Evolutionary conservation across 1,140 invertebrate species (phyloP), one percentile per base, ranked within the genome.

Genomic region (Drosophila tani): DNA sequence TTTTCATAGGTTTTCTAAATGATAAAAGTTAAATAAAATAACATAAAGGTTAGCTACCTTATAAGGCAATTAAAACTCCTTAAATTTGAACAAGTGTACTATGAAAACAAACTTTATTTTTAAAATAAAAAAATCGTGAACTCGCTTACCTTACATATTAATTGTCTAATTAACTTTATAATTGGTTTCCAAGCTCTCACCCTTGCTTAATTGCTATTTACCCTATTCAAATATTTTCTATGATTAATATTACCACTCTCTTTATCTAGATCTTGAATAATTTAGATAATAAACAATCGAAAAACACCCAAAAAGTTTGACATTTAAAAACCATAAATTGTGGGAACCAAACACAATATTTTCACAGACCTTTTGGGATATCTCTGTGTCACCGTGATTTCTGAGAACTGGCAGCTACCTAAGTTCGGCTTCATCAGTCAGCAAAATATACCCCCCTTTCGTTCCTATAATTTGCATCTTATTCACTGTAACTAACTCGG

Each of bases 401-500:
- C 63, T 45, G 12, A 12, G 27, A 63, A 66, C 24, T 14, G 51
- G 8, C 35, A 11, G 35, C 35, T 63, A 27, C 32, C 51, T 17
- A 24, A 29, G 32, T 43, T 65, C 55, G 17, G 38, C 27, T 63
- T 63, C 27, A 63, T 24, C 57, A 45, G 40, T 35, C 15, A 21
- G 27, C 51, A 3, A 17, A 65, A 24, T 35, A 24, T 35, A 7
- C 0, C 29, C n/a, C 57, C 40, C 17, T 15, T 19, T 9, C 41
- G 8, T 46, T 29, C 9, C n/a, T 32, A 74, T 65, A 19, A 49
- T 65, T 59, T 57, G 66, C 67, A 79, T 70, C 68, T 88, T 84
- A 88, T 51, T 87, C 83, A 88, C 67, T 59, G 83, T 81, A 84
- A 78, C 69, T 78, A 70, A 59, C 63, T 75, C 59, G 64, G 74